Evolutionary conservation across 2,113 vertebrate species (phyloP).

Genomic region (Dendropsophus ebraccatus): DNA sequence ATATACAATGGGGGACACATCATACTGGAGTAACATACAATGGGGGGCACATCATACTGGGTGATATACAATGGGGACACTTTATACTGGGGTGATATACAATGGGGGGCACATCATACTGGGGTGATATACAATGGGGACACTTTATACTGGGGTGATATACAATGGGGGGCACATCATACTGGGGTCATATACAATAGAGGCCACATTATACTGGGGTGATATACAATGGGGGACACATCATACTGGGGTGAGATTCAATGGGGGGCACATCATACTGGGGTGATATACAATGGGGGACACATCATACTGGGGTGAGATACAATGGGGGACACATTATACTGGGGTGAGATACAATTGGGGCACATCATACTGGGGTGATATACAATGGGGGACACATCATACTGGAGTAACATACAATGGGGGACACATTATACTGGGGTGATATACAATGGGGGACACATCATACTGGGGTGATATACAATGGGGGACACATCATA

Average conservation of each 20-base stretch:
- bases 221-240: too few relatives aligned
- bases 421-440: too few relatives aligned
- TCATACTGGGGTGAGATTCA: background rate
- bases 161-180: accelerated
- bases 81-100: too few relatives aligned
- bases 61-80: background rate
- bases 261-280: background rate
- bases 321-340: accelerated
- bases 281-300: background rate
- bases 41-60: background rate
- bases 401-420: background rate
- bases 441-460: too few relatives aligned
- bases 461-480: background rate
- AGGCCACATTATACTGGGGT: too few relatives aligned
- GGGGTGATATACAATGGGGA: background rate
- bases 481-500: too few relatives aligned
- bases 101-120: accelerated
- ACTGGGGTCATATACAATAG: background rate
- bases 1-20: background rate
- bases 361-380: too few relatives aligned
- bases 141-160: too few relatives aligned
- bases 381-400: background rate
- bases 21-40: too few relatives aligned
- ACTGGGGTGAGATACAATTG: background rate
- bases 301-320: too few relatives aligned